Evolutionary conservation across 2,888 invertebrate genomes (phyloP), one percentile per base, ranked within the genome.

Genomic region (Arctia plantaginis): DNA sequence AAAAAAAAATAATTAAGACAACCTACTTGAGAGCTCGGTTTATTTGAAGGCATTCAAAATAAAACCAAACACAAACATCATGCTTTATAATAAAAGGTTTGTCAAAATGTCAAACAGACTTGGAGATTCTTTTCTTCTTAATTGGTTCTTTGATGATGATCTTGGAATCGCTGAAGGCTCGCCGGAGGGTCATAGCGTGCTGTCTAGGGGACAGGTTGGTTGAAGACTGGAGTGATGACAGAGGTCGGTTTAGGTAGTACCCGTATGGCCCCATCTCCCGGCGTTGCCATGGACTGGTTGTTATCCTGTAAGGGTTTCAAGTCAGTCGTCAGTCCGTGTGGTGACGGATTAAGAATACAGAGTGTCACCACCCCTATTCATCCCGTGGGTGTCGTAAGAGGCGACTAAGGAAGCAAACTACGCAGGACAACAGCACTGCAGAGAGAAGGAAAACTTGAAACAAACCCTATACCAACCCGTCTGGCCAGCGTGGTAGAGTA

Each of bases 201-300:
- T 88, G 87, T n/a, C 85, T 86, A 1, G 83, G 72, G 0, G 90
- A 76, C 8, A 86, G 41, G 67, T 82, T 84, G 12, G 88, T 82
- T n/a, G 87, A 76, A 1, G 91, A 86, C 30, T 90, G 90, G 3
- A 91, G 78, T 2, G 90, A 86, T 2, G 92, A 82, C 12, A 91
- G 87, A 0, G 96, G 96, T 13, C 96, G 89, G 85, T 95, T 95
- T 41, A 97, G 91, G 85, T 96, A 96, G 87, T 96, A 96, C 4
- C 96, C 96, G 77, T 96, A 96, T n/a, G 96, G 93, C 12, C 97
- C 97, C 92, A 97, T 96, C 88, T 97, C 97, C 33, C 96, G 96
- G 23, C 96, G 93, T 67, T 95, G 92, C 96, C 96, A 96, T 0
- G 96, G 96, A 81, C 95, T 96, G 55, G 96, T 96, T 3, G 96